Conservation (phyloP, 2,113 vertebrate species). For the Platycercus adscitus region DNA sequence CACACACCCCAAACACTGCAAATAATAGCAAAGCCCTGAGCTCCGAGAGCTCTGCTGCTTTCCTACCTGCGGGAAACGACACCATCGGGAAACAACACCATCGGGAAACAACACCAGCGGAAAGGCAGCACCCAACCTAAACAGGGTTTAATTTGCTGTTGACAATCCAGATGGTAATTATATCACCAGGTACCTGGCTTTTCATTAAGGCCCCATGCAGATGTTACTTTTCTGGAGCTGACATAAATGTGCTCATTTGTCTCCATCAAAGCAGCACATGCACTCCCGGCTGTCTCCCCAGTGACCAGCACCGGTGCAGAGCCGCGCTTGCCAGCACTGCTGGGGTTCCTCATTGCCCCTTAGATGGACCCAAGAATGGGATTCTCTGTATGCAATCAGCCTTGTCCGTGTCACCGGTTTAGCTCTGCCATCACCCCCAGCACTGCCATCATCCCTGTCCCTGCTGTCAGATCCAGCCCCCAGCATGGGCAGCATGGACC, state of each 20-base stretch:
- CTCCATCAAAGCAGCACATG: not conserved
- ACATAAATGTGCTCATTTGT: not conserved
- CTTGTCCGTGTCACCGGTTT: not conserved
- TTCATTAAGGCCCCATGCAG: not conserved
- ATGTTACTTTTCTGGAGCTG: not conserved
- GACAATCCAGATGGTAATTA: not conserved
- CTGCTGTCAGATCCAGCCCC: not conserved
- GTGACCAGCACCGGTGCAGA: rapidly evolving
- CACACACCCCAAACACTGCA: not conserved
- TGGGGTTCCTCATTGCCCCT: not conserved
- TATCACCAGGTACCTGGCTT: not conserved
- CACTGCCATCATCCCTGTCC: not conserved
- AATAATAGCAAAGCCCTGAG: not conserved
- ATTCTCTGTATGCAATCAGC: not conserved
- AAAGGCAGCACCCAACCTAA: not conserved
- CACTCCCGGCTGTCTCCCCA: not conserved
- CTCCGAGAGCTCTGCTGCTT: not conserved
- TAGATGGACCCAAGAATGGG: not conserved
- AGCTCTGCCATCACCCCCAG: not conserved
- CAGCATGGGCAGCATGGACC: not conserved
- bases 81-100: not conserved
- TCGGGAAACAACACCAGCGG: not conserved
- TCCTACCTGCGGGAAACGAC: not conserved
- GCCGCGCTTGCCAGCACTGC: rapidly evolving
- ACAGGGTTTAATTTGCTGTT: not conserved